Percentiles rank a stretch among this genome's conserved stretches.
phyloP scores from a whole-genome alignment of 2,797 vertebrate species.

The Morus bassanus region DNA sequence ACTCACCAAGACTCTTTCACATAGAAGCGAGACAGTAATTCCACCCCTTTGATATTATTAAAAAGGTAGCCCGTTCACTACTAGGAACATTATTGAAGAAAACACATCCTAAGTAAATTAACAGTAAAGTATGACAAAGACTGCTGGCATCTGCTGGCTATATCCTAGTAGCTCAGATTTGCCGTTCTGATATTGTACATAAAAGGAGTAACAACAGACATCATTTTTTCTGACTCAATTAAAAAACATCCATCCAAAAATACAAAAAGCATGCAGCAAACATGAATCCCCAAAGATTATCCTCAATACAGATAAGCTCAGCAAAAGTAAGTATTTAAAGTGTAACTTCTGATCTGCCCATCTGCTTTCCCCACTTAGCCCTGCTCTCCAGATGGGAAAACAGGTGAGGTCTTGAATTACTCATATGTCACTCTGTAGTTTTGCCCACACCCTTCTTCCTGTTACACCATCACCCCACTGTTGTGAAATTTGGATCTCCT shows the following conservation, averaged over 20 bases:
- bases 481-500: slow-evolving; percentile 58
- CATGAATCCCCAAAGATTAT: not conserved
- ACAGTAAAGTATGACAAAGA: not conserved
- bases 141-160: not conserved
- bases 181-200: not conserved
- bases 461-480: slow-evolving; percentile 31
- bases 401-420: slow-evolving; percentile 58
- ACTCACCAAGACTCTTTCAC: not conserved
- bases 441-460: slow-evolving; percentile 66
- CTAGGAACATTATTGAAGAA: not conserved
- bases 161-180: not conserved
- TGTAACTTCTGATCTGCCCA: slow-evolving; percentile 23
- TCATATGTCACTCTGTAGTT: slow-evolving; percentile 48
- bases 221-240: not conserved
- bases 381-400: slow-evolving; percentile 37
- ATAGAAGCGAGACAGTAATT: not conserved
- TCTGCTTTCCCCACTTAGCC: slow-evolving; percentile 45
- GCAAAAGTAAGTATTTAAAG: not conserved
- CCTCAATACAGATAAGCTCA: not conserved
- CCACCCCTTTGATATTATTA: not conserved
- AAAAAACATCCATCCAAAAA: not conserved
- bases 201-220: not conserved
- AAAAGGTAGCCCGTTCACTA: not conserved
- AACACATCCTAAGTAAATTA: not conserved
- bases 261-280: not conserved